phyloP scores from a whole-genome alignment of 2,797 vertebrate genomes.

The Danio albolineatus region DNA sequence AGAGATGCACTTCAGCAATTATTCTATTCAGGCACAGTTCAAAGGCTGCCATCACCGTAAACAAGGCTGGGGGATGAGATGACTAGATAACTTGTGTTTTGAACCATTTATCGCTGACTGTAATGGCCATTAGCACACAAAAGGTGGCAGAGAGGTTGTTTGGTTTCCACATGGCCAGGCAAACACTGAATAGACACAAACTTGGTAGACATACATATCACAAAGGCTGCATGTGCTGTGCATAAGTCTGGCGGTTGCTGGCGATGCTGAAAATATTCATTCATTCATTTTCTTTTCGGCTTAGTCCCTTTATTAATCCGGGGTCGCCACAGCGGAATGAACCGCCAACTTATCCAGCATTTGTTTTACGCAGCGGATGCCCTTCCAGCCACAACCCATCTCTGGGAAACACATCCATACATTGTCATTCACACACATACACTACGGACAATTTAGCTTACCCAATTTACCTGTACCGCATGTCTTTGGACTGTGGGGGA shows the following conservation, averaged over 20 bases:
- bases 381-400: no score
- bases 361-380: no score
- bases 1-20: slow-evolving; percentile 60
- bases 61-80: slow-evolving; percentile 54
- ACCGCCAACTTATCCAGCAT: no score
- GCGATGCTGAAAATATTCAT: no score
- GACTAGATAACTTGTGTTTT: slow-evolving; percentile 55
- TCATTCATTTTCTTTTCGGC: no score
- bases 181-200: slow-evolving; percentile 47
- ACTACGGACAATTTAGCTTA: no score
- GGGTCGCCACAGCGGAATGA: no score
- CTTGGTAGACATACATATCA: slow-evolving; percentile 10
- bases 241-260: not conserved
- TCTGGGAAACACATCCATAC: no score
- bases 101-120: slow-evolving; percentile 53
- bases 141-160: slow-evolving; percentile 47
- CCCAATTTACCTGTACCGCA: no score
- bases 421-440: no score
- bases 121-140: slow-evolving; percentile 56
- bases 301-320: no score
- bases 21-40: slow-evolving; percentile 49
- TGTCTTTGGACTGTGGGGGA: no score
- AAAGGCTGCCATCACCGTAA: slow-evolving; percentile 55
- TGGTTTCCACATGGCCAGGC: slow-evolving; percentile 50
- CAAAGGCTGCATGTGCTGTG: slow-evolving; percentile 8